These are phyloP conservation scores for Limosa lapponica DNA, from an alignment of 2,797 vertebrate species.

Conservation along the genomic window DNA sequence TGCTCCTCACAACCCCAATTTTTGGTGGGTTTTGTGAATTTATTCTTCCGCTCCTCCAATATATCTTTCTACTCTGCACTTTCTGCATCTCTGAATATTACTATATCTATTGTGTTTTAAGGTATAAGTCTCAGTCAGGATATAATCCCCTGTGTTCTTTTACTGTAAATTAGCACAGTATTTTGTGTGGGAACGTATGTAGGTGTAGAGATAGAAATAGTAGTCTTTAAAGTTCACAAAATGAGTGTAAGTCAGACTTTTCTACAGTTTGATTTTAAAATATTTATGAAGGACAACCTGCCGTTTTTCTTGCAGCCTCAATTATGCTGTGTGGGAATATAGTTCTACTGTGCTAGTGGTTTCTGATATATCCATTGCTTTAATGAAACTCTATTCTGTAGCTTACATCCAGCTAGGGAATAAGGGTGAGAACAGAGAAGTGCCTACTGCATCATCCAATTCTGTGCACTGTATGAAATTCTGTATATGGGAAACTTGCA, in stretches of 20 bases:
- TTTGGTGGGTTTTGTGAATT: background rate
- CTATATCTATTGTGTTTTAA: background rate
- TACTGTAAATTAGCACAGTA: slow-evolving; percentile 1
- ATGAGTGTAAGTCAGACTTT: slow-evolving; percentile 15
- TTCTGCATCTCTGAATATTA: background rate
- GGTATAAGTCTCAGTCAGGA: background rate
- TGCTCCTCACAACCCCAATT: background rate
- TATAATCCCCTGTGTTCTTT: background rate
- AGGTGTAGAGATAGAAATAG: slow-evolving; percentile 34
- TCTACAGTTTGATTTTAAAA: slow-evolving; percentile 13
- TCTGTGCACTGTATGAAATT: background rate
- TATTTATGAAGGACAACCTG: slow-evolving; percentile 22
- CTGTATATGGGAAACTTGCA: background rate
- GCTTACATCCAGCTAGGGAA: background rate
- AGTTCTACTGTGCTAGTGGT: background rate
- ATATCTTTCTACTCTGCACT: background rate
- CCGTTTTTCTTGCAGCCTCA: background rate
- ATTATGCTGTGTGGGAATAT: background rate
- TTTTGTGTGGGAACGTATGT: slow-evolving; percentile 12
- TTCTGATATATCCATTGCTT: background rate
- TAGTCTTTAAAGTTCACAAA: slow-evolving; percentile 22
- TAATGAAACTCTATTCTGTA: background rate
- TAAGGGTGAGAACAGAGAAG: background rate
- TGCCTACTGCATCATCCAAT: background rate
- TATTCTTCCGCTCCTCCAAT: background rate